phyloP scores from a whole-genome alignment of 2,888 invertebrate species.

The Lycia hirtaria region DNA sequence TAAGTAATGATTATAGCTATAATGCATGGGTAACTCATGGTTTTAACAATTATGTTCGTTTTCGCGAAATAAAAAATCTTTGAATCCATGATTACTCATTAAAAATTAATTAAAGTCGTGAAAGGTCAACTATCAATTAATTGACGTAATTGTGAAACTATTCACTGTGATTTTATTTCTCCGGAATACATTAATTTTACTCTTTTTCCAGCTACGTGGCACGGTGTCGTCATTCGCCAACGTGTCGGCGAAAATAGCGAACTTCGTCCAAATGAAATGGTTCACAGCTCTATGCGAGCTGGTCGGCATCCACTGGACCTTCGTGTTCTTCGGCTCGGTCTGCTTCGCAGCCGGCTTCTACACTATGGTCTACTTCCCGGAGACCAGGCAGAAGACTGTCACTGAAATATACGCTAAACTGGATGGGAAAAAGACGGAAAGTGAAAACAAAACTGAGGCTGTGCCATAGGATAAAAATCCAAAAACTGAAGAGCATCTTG shows the following conservation, averaged over 20 bases:
- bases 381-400: constrained; percentile 71
- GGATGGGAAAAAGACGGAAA: constrained; percentile 48
- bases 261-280: constrained; percentile 79
- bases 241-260: constrained; percentile 76
- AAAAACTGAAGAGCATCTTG: not conserved
- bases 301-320: constrained; percentile 77
- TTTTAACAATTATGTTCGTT: too few species aligned
- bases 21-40: too few species aligned
- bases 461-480: constrained; percentile 43
- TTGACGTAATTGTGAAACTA: too few species aligned
- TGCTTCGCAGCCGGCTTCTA: constrained; percentile 70
- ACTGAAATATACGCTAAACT: constrained; percentile 74
- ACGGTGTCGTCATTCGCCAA: constrained; percentile 77
- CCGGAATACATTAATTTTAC: not conserved
- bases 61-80: too few species aligned
- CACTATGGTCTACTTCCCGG: constrained; percentile 68
- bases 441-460: constrained; percentile 51
- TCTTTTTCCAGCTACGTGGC: constrained; percentile 68
- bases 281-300: constrained; percentile 69
- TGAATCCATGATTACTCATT: too few species aligned
- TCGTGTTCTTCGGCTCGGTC: constrained; percentile 70
- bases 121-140: too few species aligned
- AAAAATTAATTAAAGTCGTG: too few species aligned
- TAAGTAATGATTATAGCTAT: too few species aligned
- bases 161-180: not conserved